Conservation (phyloP, 2,113 vertebrate genomes). For the Notiomystis cincta region DNA sequence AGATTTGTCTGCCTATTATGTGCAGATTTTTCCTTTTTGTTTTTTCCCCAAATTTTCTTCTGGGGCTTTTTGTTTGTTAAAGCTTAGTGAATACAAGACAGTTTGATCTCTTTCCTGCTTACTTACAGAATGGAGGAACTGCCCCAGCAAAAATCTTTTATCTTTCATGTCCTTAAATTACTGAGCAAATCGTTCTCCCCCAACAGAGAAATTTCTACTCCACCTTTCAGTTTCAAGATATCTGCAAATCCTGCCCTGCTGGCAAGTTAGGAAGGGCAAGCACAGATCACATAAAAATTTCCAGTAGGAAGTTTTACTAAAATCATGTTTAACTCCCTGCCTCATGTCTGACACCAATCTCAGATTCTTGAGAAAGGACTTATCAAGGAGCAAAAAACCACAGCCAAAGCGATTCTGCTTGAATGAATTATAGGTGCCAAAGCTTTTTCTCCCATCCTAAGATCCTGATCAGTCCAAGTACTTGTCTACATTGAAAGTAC, state of each 20-base stretch:
- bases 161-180: background rate
- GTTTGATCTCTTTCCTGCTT: background rate
- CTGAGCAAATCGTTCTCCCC: background rate
- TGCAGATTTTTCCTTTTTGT: background rate
- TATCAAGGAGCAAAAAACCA: background rate
- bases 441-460: background rate
- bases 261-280: background rate
- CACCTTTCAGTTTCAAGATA: background rate
- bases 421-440: background rate
- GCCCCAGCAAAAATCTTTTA: background rate
- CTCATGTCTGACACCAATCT: background rate
- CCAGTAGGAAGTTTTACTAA: background rate
- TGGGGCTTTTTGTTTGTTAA: background rate
- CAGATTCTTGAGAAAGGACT: background rate
- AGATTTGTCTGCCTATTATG: background rate
- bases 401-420: background rate
- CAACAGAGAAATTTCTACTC: background rate
- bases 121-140: background rate
- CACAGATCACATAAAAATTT: background rate
- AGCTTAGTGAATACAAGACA: background rate
- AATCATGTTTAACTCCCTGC: background rate
- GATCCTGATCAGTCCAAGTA: background rate
- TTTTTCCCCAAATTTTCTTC: background rate
- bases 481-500: background rate
- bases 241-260: background rate